Conservation (phyloP, 2,797 vertebrate genomes). For the Chelmon rostratus region DNA sequence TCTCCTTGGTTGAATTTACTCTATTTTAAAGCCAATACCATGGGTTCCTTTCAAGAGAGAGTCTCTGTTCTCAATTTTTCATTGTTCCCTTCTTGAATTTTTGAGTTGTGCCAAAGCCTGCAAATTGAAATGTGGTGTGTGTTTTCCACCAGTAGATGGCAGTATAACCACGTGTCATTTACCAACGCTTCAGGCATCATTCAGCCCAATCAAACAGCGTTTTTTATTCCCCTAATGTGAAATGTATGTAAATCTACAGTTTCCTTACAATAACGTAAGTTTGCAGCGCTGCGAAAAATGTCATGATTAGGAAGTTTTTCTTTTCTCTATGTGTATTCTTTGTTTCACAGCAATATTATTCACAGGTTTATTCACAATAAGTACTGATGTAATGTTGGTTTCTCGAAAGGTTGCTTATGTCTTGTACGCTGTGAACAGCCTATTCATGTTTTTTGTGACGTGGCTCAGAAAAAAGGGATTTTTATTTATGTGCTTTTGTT, state of each 20-base stretch:
- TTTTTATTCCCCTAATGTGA: too few relatives aligned
- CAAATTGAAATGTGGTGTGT: conserved; percentile 1
- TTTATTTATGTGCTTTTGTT: conserved; percentile 34
- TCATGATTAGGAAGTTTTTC: not conserved
- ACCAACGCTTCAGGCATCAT: not conserved
- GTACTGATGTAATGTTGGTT: not conserved
- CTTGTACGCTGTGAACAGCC: not conserved
- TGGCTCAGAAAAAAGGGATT: not conserved
- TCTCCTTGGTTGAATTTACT: not conserved
- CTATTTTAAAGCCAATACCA: not conserved
- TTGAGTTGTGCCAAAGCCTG: not conserved
- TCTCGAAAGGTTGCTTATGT: not conserved
- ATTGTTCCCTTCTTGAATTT: too few relatives aligned
- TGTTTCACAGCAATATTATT: not conserved
- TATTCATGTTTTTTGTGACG: conserved; percentile 19
- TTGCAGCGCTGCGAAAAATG: not conserved
- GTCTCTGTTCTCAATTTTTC: not conserved
- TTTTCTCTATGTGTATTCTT: not conserved
- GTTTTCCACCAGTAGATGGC: conserved; percentile 65
- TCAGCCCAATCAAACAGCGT: not conserved
- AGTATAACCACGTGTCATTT: conserved; percentile 27
- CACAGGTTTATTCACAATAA: not conserved
- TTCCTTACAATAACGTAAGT: not conserved
- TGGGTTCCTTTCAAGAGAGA: not conserved
- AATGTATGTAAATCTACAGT: too few relatives aligned